These are phyloP conservation scores for Clamator glandarius DNA, from an alignment of 2,797 vertebrate genomes.

Conservation along the genomic window DNA sequence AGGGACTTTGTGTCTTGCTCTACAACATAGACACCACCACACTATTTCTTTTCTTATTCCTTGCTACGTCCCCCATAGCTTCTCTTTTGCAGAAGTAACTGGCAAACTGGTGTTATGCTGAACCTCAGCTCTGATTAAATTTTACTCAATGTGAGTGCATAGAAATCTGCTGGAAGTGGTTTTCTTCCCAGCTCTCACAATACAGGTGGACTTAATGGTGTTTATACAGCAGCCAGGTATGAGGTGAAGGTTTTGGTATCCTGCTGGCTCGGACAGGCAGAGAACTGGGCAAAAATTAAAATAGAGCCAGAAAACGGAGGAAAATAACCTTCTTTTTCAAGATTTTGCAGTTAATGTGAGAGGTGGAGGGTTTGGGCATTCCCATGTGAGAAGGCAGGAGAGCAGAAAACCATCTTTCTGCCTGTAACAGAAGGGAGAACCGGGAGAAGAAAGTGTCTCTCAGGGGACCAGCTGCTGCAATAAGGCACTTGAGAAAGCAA, in stretches of 20 bases:
- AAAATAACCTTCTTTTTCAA: neutral
- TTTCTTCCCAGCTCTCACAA: too few species aligned
- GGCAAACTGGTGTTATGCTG: neutral
- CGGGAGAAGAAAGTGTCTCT: neutral
- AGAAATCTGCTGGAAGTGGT: neutral
- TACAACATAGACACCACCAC: fast-evolving
- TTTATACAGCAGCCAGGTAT: fast-evolving
- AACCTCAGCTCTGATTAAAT: neutral
- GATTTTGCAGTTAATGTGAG: neutral
- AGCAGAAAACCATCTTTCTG: neutral
- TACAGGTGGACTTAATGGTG: fast-evolving
- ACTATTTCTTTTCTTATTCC: fast-evolving
- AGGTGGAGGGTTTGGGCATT: neutral
- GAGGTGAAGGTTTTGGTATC: fast-evolving
- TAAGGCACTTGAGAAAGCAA: conserved; percentile 5
- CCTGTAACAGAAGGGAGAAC: neutral
- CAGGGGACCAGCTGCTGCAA: conserved; percentile 36
- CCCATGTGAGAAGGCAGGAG: neutral
- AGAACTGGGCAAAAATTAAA: too few species aligned
- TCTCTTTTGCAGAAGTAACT: neutral
- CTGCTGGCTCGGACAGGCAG: neutral
- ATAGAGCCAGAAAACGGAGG: neutral
- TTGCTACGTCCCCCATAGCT: fast-evolving
- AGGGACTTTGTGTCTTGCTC: neutral
- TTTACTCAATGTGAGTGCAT: fast-evolving